These are phyloP conservation scores for Conus canariensis DNA, from an alignment of 2,888 invertebrate genomes.

Conservation along the genomic window DNA sequence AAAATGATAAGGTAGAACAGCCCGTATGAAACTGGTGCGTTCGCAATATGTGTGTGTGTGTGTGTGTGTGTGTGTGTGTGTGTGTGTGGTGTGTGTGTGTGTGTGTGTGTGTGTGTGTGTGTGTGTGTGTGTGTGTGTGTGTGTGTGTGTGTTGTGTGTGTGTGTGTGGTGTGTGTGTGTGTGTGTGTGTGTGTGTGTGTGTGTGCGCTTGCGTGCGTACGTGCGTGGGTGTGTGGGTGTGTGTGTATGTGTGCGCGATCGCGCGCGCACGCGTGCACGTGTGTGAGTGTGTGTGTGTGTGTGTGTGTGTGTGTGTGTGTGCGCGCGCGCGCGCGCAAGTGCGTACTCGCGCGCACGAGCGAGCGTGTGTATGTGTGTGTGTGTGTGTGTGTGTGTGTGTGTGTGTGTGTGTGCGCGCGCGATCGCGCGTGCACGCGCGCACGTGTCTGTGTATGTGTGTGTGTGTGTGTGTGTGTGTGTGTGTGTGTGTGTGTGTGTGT, in stretches of 20 bases:
- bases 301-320: slow-evolving; percentile 33
- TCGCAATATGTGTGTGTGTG: too few species aligned
- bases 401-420: slow-evolving; percentile 9
- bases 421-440: background rate
- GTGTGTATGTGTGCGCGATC: background rate
- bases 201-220: background rate
- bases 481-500: too few species aligned
- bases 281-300: slow-evolving; percentile 16
- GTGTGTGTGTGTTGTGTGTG: too few species aligned
- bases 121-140: too few species aligned
- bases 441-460: too few species aligned
- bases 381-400: slow-evolving; percentile 13
- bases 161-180: too few species aligned
- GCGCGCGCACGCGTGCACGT: background rate
- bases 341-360: background rate
- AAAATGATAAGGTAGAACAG: too few species aligned
- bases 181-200: background rate
- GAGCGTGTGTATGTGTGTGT: background rate
- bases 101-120: too few species aligned
- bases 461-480: too few species aligned
- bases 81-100: too few species aligned
- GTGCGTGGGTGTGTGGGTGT: slow-evolving; percentile 22
- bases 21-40: too few species aligned
- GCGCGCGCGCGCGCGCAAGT: slow-evolving; percentile 26
- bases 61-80: too few species aligned